Evolutionary conservation across 2,113 vertebrate genomes (phyloP), one percentile per base, ranked within the genome.

Genomic region (Bufo bufo): DNA sequence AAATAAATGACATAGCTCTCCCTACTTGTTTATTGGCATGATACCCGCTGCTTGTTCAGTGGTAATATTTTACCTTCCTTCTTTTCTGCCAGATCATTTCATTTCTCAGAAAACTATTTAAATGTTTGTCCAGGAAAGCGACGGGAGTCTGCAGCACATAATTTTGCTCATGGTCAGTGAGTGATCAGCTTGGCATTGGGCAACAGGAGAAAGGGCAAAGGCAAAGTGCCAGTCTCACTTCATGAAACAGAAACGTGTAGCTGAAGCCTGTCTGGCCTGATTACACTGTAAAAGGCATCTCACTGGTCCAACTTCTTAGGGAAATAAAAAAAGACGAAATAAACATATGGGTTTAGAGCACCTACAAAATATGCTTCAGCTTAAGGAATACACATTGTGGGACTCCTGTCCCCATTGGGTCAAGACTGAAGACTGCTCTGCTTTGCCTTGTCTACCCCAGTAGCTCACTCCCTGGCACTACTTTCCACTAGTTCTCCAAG

Each of bases 151-250:
- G 71, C 12, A 66, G 47, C 47, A 84, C 85, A 82, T 16, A 88
- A 71, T 19, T 90, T 87, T 90, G 82, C 87, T 89, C 19, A 71
- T 45, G 49, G 54, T 84, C 65, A 58, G 17, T 66, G 49, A 47
- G 72, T 69, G 66, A 78, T 65, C 58, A 49, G 58, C 74, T 59
- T 86, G 85, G 74, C 74, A 49, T 33, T 7, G 33, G n/a, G 19
- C 14, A 33, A 43, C 9, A 5, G 11, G 3, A 69, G n/a, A 49
- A 43, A 47, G 69, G 80, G 66, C 33, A 43, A 89, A 90, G 45
- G 84, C 54, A 77, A 17, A 4, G 13, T 71, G 1, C 52, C 56
- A 72, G 2, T 4, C 69, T 50, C 74, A 65, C 77, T 82, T 71
- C 86, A 19, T 47, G 43, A 10, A 6, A 13, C 89, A 2, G 17